Conservation (phyloP, 2,797 vertebrate genomes). For the Chloroceryle inda region DNA sequence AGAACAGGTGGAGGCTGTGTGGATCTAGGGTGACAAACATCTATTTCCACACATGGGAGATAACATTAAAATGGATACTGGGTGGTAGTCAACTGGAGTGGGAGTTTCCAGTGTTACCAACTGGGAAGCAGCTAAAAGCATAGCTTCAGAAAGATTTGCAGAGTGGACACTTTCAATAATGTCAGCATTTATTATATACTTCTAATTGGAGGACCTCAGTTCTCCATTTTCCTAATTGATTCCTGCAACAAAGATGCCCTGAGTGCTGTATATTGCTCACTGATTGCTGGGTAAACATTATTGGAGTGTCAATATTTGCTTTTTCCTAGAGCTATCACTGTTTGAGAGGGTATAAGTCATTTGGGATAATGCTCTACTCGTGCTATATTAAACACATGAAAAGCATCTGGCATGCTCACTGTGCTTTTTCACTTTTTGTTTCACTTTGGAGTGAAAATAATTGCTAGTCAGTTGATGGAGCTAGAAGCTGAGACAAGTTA, state of each 20-base stretch:
- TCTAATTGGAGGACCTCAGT: slow-evolving; percentile 66
- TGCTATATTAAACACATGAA: slow-evolving; percentile 55
- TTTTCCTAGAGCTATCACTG: slow-evolving; percentile 67
- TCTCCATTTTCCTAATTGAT: slow-evolving; percentile 79
- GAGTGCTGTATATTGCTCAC: slow-evolving; percentile 56
- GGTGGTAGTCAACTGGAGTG: background rate
- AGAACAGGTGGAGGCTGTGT: background rate
- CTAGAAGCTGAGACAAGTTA: background rate
- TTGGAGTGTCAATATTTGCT: slow-evolving; percentile 78
- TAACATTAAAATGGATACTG: background rate
- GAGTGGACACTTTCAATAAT: slow-evolving; percentile 3
- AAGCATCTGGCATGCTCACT: background rate
- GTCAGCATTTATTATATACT: slow-evolving; percentile 60
- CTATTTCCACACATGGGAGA: background rate
- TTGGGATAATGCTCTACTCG: slow-evolving; percentile 42
- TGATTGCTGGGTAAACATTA: slow-evolving; percentile 78
- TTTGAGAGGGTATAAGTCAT: slow-evolving; percentile 64
- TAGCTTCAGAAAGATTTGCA: slow-evolving; percentile 50
- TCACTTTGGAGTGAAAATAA: background rate
- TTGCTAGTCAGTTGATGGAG: background rate
- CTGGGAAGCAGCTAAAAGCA: background rate
- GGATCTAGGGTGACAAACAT: background rate
- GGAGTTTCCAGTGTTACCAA: background rate
- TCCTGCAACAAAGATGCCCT: slow-evolving; percentile 65
- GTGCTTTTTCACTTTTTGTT: background rate